Base-by-base conservation (phyloP, 2,888 invertebrate species). In the Saturnia pavonia region DNA sequence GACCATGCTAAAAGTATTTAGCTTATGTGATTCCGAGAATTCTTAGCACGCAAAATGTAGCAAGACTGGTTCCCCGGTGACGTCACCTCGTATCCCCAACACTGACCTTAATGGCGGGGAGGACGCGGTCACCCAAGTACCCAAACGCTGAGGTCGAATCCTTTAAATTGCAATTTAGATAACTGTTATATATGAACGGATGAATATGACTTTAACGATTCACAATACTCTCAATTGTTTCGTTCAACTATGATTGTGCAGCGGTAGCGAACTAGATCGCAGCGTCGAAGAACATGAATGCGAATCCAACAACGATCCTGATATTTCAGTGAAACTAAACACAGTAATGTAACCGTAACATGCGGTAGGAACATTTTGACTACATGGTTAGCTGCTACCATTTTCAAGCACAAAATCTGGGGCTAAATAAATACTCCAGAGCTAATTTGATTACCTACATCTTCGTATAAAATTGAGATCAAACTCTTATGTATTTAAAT, bases 51-150 rank as follows among this genome's bases (percentile, higher is more conserved):
- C 40, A 65, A 40, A 65, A 65, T 65, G 65, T 40, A n/a, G 65
- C 40, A 43, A 48, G 70, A 70, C 70, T 66, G 70, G 70, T 70
- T 67, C 25, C 45, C 63, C 19, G 27, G 54, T 70, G 66, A 70
- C 69, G 65, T 69, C 69, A 69, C 12, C 7, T 14, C 54, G 25
- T 60, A 60, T 60, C 25, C 57, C 57, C 57, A 27, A 60, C 57
- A 27, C 40, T 40, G 65, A 65, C 65, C 65, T 40, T 25, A 25
- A 3, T 27, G 27, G 57, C 12, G 65, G 65, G 65, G 65, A 65
- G 40, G n/a, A 65, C 34, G 65, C 63, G 40, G 63, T 65, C 63
- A 34, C n/a, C 40, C 65, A 65, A 40, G 65, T 65, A 40, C 9
- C 65, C 1, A 65, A 9, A 40, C 19, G 40, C 34, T 40, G 40